Evolutionary conservation across 2,797 vertebrate species (phyloP).

Genomic region (Coendou prehensilis): DNA sequence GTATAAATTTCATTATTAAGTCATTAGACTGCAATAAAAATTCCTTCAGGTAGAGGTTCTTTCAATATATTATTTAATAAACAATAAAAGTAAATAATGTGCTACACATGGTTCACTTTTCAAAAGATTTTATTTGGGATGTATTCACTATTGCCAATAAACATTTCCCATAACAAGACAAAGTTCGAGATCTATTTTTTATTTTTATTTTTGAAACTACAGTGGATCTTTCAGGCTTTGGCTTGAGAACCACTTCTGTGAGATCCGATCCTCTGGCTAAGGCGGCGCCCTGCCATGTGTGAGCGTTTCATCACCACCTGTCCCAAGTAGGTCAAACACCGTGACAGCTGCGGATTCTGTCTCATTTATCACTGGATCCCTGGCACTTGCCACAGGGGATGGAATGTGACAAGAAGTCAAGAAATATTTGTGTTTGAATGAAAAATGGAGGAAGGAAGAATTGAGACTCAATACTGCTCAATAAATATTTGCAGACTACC

Average conservation of each 20-base stretch:
- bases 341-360: not conserved
- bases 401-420: not conserved
- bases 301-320: not conserved
- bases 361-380: not conserved
- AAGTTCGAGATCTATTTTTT: slow-evolving; percentile 21
- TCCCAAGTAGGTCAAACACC: not conserved
- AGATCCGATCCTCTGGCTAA: too few species aligned
- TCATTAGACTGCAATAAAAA: slow-evolving; percentile 51
- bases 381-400: not conserved
- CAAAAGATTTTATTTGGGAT: slow-evolving; percentile 17
- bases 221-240: not conserved
- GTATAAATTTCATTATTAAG: slow-evolving; percentile 66
- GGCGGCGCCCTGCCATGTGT: too few species aligned
- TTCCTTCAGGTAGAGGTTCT: slow-evolving; percentile 25
- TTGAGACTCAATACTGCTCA: not conserved
- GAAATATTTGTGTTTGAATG: slow-evolving; percentile 22
- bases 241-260: not conserved
- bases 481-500: not conserved
- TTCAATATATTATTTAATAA: slow-evolving; percentile 27
- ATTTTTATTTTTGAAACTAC: slow-evolving; percentile 63
- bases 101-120: slow-evolving; percentile 10
- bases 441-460: slow-evolving; percentile 14
- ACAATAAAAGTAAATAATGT: slow-evolving; percentile 48
- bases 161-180: not conserved
- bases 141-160: slow-evolving; percentile 33